Evolutionary conservation across 2,888 invertebrate species (phyloP).

Genomic region (Caenorhabditis uteleia): DNA sequence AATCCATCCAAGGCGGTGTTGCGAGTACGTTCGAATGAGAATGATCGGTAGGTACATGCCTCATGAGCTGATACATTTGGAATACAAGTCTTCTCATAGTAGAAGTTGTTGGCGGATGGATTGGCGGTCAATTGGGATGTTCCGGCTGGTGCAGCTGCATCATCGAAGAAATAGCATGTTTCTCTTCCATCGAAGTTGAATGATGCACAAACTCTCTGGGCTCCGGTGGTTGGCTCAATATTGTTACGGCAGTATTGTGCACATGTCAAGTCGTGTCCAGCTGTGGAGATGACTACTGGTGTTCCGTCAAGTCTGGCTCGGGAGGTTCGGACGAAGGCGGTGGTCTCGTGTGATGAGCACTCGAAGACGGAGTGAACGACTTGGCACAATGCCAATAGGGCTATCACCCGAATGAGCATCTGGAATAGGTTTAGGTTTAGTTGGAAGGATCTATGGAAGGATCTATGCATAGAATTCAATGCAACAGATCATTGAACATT

Average conservation of each 20-base stretch:
- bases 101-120: constrained; percentile 70
- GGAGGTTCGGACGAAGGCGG: constrained; percentile 67
- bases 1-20: constrained; percentile 72
- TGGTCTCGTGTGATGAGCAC: constrained; percentile 59
- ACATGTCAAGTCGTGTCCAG: constrained; percentile 69
- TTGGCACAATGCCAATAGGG: neutral
- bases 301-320: constrained; percentile 69
- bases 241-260: constrained; percentile 69
- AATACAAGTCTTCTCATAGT: constrained; percentile 71
- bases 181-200: constrained; percentile 70
- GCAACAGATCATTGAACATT: too few relatives aligned
- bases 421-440: too few relatives aligned
- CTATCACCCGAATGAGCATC: constrained; percentile 12
- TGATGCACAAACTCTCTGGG: constrained; percentile 68
- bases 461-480: too few relatives aligned
- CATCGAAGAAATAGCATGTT: constrained; percentile 70
- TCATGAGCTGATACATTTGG: constrained; percentile 69
- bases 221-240: constrained; percentile 70
- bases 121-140: constrained; percentile 67
- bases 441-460: too few relatives aligned
- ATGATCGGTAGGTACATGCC: constrained; percentile 69
- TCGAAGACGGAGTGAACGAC: constrained; percentile 37
- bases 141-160: constrained; percentile 69
- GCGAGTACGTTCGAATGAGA: constrained; percentile 73
- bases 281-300: constrained; percentile 69